Conservation (phyloP, 2,797 vertebrate genomes). For the Loris lydekkerianus region DNA sequence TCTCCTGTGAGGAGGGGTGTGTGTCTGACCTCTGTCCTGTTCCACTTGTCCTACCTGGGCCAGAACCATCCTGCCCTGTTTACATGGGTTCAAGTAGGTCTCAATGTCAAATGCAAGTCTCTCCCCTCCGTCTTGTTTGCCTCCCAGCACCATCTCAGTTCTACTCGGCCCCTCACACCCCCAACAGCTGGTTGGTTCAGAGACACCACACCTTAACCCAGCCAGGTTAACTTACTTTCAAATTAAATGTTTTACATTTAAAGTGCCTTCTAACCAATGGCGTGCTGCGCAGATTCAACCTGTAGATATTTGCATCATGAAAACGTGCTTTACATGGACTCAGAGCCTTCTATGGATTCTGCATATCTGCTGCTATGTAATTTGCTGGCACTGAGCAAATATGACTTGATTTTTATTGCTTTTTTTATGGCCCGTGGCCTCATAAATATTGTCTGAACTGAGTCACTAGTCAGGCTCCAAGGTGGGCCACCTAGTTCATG, state of each 20-base stretch:
- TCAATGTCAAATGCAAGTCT: accelerated
- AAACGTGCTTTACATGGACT: not conserved
- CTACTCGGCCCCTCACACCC: not conserved
- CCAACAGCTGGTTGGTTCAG: not conserved
- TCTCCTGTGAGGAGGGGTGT: accelerated
- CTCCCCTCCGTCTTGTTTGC: accelerated
- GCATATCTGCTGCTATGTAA: not conserved
- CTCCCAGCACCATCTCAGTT: accelerated
- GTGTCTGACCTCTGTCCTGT: accelerated
- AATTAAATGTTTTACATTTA: too few relatives aligned
- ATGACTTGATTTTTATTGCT: accelerated
- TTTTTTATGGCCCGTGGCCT: not conserved
- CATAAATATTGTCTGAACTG: accelerated
- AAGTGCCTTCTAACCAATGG: not conserved
- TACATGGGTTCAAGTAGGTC: accelerated
- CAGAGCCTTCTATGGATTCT: not conserved
- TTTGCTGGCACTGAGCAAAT: not conserved
- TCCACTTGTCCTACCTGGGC: too few relatives aligned
- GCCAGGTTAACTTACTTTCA: not conserved
- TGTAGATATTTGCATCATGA: accelerated
- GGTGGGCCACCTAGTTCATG: not conserved
- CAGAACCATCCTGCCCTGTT: not conserved
- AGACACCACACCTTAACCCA: not conserved
- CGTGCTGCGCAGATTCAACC: accelerated
- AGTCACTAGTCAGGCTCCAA: not conserved